A percentile compares a stretch with the other conserved stretches of the same genome.
These are phyloP conservation scores for Neuroscelio doddi DNA, from an alignment of 2,888 invertebrate species.

Conservation along the genomic window DNA sequence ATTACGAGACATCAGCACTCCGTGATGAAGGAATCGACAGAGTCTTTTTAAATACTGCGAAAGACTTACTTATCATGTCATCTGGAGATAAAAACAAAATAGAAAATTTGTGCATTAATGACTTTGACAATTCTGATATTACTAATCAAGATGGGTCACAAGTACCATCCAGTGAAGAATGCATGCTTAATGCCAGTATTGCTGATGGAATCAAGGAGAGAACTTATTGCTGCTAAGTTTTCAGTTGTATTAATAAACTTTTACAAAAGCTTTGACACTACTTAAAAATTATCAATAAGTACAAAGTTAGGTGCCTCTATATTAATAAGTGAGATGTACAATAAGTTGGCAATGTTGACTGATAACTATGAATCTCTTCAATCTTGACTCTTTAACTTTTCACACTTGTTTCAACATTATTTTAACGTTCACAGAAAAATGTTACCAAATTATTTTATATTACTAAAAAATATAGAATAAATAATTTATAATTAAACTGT, in stretches of 20 bases:
- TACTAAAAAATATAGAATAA: too few relatives aligned
- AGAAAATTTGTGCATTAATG: constrained; percentile 43
- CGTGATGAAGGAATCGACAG: constrained; percentile 84
- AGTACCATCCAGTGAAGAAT: constrained; percentile 69
- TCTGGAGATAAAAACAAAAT: constrained; percentile 47
- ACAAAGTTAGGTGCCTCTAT: constrained; percentile 7
- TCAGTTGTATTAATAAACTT: background rate
- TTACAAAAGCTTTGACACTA: background rate
- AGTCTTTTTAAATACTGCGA: constrained; percentile 80
- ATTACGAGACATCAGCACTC: constrained; percentile 89
- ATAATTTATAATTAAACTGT: too few relatives aligned
- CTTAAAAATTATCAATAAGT: background rate
- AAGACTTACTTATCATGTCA: constrained; percentile 76
- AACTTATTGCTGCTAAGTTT: constrained; percentile 24
- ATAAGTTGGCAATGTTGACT: background rate
- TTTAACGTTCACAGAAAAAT: too few relatives aligned
- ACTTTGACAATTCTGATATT: constrained; percentile 19
- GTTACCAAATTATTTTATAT: too few relatives aligned
- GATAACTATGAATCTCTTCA: background rate
- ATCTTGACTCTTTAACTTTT: too few relatives aligned
- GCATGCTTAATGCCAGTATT: constrained; percentile 75
- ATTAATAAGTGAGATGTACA: constrained; percentile 3
- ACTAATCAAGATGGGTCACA: constrained; percentile 49
- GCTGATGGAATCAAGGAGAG: constrained; percentile 76
- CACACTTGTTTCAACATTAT: too few relatives aligned